These are phyloP conservation scores for Hemibagrus guttatus DNA, from an alignment of 2,797 vertebrate species.

Conservation along the genomic window DNA sequence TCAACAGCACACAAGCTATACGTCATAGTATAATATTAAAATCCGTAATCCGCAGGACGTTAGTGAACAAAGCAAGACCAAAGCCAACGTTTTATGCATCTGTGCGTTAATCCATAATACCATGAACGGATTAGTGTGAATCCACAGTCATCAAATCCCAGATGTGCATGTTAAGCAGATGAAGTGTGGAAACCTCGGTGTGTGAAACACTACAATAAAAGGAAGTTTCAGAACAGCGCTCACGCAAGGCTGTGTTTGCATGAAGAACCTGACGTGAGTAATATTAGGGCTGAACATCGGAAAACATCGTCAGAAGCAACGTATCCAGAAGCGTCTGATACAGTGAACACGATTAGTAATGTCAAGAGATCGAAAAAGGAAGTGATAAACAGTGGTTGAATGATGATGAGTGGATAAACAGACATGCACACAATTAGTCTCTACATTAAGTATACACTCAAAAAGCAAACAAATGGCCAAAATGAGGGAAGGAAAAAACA, in stretches of 20 bases:
- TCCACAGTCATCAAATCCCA: background rate
- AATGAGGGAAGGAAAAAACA: background rate
- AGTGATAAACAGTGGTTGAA: background rate
- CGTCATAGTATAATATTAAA: background rate
- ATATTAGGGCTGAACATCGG: background rate
- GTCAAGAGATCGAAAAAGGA: background rate
- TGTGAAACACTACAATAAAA: background rate
- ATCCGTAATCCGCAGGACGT: background rate
- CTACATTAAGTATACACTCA: background rate
- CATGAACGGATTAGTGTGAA: background rate
- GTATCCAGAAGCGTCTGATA: background rate
- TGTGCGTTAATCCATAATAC: background rate
- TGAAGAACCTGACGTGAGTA: background rate
- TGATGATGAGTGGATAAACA: background rate
- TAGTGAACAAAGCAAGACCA: background rate
- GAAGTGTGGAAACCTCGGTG: background rate
- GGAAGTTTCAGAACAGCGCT: background rate
- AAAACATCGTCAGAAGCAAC: background rate
- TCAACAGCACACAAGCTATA: background rate
- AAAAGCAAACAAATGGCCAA: background rate
- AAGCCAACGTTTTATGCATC: background rate
- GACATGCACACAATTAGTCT: background rate
- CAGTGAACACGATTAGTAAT: background rate
- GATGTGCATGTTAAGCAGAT: slow-evolving; percentile 10
- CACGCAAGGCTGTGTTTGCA: background rate